Evolutionary conservation across 37 sponge, comb jelly and placozoan genomes (phyloP).

Genomic region (Ianthella basta): DNA sequence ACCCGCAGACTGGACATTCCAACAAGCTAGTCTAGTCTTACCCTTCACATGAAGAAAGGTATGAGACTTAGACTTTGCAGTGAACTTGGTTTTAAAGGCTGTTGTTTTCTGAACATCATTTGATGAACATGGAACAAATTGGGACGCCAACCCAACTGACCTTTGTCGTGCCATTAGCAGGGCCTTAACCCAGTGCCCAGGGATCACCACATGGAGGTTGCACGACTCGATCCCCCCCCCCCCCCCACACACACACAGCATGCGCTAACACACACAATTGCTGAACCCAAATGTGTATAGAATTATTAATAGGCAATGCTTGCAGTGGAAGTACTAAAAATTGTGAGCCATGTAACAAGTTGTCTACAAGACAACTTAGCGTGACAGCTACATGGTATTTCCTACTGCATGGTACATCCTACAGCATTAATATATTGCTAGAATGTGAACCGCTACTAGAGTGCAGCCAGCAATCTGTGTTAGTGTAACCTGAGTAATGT

Average conservation of each 20-base stretch:
- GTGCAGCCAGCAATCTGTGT: too few species aligned
- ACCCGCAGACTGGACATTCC: slow-evolving; percentile 25
- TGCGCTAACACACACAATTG: too few species aligned
- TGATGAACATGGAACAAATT: slow-evolving; percentile 23
- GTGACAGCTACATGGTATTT: too few species aligned
- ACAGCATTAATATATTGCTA: too few species aligned
- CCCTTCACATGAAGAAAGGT: slow-evolving; percentile 11
- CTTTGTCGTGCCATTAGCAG: slow-evolving; percentile 23
- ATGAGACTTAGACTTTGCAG: slow-evolving; percentile 25
- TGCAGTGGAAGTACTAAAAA: too few species aligned
- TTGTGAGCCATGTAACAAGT: too few species aligned
- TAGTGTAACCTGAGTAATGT: too few species aligned
- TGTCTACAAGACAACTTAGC: too few species aligned
- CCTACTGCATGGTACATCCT: too few species aligned
- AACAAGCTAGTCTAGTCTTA: slow-evolving; percentile 34
- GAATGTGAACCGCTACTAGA: too few species aligned
- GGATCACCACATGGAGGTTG: slow-evolving; percentile 22
- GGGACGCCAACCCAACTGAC: slow-evolving; percentile 25
- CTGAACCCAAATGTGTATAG: too few species aligned
- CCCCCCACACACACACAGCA: slow-evolving; percentile 12
- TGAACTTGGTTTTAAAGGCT: slow-evolving; percentile 32
- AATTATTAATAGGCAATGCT: too few species aligned
- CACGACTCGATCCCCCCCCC: slow-evolving; percentile 11
- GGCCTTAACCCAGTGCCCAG: slow-evolving; percentile 27
- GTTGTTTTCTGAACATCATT: slow-evolving; percentile 14